A percentile compares a stretch with the other conserved stretches of the same genome.
Conservation (phyloP, 1,140 invertebrate genomes). For the Pogonomyrmex barbatus region DNA sequence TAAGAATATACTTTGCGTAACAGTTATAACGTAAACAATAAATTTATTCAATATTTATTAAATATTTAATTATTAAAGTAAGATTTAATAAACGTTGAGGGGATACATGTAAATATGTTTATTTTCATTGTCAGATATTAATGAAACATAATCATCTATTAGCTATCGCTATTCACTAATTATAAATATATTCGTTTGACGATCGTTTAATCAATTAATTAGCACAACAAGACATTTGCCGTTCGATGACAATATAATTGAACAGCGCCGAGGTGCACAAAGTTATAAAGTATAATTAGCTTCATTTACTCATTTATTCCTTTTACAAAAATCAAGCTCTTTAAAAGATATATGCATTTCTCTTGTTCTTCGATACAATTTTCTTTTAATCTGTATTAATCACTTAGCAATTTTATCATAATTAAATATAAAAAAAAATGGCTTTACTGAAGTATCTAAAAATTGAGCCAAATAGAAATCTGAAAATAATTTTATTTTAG, state of each 20-base stretch:
- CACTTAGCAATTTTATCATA: background rate
- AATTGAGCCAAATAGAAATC: no score
- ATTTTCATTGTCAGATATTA: background rate
- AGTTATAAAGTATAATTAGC: background rate
- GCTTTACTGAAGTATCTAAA: no score
- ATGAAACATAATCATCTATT: background rate
- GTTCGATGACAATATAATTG: background rate
- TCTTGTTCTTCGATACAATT: background rate
- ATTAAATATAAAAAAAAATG: no score
- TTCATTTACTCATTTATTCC: background rate
- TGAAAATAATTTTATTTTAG: no score
- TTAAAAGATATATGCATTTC: background rate
- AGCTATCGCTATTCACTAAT: background rate
- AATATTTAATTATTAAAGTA: no score
- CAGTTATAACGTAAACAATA: no score
- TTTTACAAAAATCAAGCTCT: background rate
- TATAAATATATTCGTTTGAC: slow-evolving; percentile 37
- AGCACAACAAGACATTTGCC: background rate
- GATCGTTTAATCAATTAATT: slow-evolving; percentile 9
- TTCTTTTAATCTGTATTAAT: background rate
- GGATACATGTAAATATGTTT: no score
- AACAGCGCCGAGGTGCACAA: background rate
- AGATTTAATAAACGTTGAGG: no score
- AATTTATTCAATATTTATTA: no score
- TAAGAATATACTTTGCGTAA: no score